These are phyloP conservation scores for Agrotis clavis DNA, from an alignment of 2,888 invertebrate genomes.

Conservation along the genomic window DNA sequence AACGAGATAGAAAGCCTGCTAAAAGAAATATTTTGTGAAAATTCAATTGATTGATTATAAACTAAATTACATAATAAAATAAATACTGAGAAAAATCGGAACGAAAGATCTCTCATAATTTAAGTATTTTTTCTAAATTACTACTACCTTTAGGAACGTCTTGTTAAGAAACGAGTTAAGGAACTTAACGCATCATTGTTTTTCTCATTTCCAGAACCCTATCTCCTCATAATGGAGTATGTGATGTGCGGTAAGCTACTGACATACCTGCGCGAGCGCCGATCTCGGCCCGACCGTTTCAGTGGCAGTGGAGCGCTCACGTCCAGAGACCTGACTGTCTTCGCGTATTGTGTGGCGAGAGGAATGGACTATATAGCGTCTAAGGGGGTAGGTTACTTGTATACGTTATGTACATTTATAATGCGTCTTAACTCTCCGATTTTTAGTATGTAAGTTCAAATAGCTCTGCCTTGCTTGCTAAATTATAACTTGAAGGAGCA, in stretches of 20 bases:
- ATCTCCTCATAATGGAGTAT: slow-evolving; percentile 96
- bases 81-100: background rate
- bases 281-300: slow-evolving; percentile 91
- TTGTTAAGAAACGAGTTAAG: too few species aligned
- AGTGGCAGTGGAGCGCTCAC: slow-evolving; percentile 93
- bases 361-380: slow-evolving; percentile 96
- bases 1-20: too few species aligned
- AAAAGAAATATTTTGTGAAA: too few species aligned
- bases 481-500: too few species aligned
- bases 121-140: too few species aligned
- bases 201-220: slow-evolving; percentile 92
- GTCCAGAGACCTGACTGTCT: slow-evolving; percentile 94
- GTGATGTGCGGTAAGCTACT: slow-evolving; percentile 96
- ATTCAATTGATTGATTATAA: too few species aligned
- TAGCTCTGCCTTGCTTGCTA: too few species aligned
- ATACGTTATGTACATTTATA: too few species aligned
- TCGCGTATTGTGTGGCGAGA: slow-evolving; percentile 95
- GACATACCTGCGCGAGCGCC: slow-evolving; percentile 93
- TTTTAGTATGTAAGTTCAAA: too few species aligned
- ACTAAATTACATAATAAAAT: too few species aligned
- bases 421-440: too few species aligned
- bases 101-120: background rate
- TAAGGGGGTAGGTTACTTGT: slow-evolving; percentile 92
- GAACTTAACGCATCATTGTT: background rate
- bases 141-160: too few species aligned